Base-by-base conservation (phyloP, 2,888 invertebrate genomes). In the Sminthurides aquaticus region DNA sequence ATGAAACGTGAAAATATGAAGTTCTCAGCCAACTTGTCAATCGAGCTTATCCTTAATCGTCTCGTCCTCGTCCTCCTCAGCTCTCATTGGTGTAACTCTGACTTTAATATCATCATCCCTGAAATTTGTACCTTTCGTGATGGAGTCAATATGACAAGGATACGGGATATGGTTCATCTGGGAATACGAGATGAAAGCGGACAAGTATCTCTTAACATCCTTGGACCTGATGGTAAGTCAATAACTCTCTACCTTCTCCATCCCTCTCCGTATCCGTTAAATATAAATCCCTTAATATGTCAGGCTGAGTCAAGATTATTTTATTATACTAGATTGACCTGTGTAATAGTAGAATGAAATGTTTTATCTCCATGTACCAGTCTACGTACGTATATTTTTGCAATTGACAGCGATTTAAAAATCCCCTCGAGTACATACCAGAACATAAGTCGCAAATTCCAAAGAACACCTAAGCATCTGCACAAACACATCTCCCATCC, bases 101-200 rank as follows among this genome's bases (percentile, higher is more conserved):
- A 71, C 67, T 73, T 71, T 62, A 73, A 73, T 69, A 70, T 73
- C 60, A 69, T 73, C 66, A 67, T 73, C 48, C 71, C 73, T 24
- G 73, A 73, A 69, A 71, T 73, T 67, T 73, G 73, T 64, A 63
- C 56, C 20, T 28, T 34, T 34, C 26, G 26, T 26, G 49, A 52
- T 49, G 52, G 48, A 22, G 67, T 73, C 57, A 73, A 73, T 66
- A 67, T 73, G 56, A 73, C 69, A 29, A 70, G 73, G 70, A 64
- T 73, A 24, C 66, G 68, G 27, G 71, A 70, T 55, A 73, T 73
- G 71, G 73, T 73, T 18, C 73, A 68, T 64, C 64, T 71, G 71
- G 73, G 71, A 57, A 64, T 73, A 3, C 64, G 71, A 24, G 70
- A 73, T 54, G 73, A 71, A 61, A 68, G 68, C 56, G 59, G 68